Percentiles rank a stretch among this genome's conserved stretches.
Evolutionary conservation across 2,888 invertebrate species (phyloP).

Genomic region (Rhagium mordax): DNA sequence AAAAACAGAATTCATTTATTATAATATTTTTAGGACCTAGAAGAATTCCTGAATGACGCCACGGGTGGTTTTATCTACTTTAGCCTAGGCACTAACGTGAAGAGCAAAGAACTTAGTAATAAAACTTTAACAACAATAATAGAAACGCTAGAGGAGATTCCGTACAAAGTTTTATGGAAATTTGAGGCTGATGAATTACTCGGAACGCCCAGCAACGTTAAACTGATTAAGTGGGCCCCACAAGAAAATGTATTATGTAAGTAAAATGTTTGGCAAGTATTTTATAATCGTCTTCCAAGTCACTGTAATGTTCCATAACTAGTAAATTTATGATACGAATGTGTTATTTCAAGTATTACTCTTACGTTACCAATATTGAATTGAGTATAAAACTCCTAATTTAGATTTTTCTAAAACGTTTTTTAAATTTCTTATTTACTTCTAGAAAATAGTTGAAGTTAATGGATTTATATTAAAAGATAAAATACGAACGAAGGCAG

Average conservation of each 20-base stretch:
- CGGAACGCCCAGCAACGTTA: constrained; percentile 39
- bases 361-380: no score
- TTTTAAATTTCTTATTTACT: no score
- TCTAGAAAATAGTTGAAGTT: no score
- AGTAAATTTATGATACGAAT: no score
- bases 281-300: no score
- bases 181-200: constrained; percentile 38
- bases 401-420: no score
- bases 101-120: constrained; percentile 34
- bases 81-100: constrained; percentile 44
- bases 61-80: constrained; percentile 44
- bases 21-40: constrained; percentile 31
- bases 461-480: no score
- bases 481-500: no score
- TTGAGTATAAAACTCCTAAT: no score
- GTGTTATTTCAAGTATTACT: no score
- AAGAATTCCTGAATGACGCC: constrained; percentile 35
- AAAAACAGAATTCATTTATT: no score
- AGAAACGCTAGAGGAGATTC: constrained; percentile 37
- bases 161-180: constrained; percentile 49
- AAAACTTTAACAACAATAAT: constrained; percentile 25
- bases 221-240: constrained; percentile 44
- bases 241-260: constrained; percentile 45
- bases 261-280: constrained; percentile 11
- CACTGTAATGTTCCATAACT: no score